These are phyloP conservation scores for Spodoptera frugiperda DNA, from an alignment of 1,140 invertebrate species.

Conservation along the genomic window DNA sequence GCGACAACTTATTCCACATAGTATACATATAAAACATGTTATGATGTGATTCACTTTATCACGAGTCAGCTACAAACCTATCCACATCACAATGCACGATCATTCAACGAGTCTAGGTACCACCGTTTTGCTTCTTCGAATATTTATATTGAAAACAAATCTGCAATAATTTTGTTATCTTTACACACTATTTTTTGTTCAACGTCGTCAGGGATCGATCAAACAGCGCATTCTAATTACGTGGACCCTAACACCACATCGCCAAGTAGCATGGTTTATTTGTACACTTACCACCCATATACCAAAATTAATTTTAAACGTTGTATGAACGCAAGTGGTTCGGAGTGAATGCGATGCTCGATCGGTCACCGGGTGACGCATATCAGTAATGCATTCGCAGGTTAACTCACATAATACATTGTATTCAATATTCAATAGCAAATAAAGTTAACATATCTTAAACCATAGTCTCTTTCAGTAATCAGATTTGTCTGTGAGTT, in stretches of 20 bases:
- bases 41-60: conserved; percentile 84
- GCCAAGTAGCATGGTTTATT: conserved; percentile 59
- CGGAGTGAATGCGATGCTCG: conserved; percentile 67
- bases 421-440: conserved; percentile 83
- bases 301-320: conserved; percentile 50
- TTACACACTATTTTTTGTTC: conserved; percentile 85
- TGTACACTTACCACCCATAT: conserved; percentile 54
- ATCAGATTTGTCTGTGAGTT: conserved; percentile 79
- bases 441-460: conserved; percentile 86
- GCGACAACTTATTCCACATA: conserved; percentile 85
- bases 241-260: conserved; percentile 57
- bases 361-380: conserved; percentile 76
- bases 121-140: conserved; percentile 65
- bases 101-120: conserved; percentile 68
- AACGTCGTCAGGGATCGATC: conserved; percentile 79
- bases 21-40: conserved; percentile 85
- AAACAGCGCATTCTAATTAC: conserved; percentile 65
- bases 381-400: conserved; percentile 73
- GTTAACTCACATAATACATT: conserved; percentile 77
- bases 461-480: conserved; percentile 85
- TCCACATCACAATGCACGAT: conserved; percentile 83
- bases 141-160: conserved; percentile 78
- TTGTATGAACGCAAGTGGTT: conserved; percentile 57
- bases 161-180: conserved; percentile 77
- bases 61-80: conserved; percentile 83